A percentile compares a stretch with the other conserved stretches of the same genome.
Conservation (phyloP, 2,113 vertebrate species). For the Dromiciops gliroides region DNA sequence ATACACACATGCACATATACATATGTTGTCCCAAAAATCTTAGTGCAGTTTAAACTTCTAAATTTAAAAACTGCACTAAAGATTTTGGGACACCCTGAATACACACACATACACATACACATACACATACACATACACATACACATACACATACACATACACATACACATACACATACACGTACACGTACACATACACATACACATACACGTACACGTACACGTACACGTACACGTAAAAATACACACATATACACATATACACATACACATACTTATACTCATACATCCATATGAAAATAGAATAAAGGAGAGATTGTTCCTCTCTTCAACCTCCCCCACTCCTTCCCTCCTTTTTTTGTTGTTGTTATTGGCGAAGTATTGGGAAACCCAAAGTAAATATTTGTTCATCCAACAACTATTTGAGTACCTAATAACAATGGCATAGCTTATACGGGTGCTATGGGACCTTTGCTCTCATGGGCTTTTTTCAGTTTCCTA, state of each 20-base stretch:
- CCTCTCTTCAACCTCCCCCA: background rate
- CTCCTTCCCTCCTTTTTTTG: background rate
- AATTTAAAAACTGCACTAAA: background rate
- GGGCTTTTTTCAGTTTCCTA: background rate
- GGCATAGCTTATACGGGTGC: background rate
- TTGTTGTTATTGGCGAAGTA: conserved; percentile 1
- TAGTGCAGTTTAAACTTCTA: background rate
- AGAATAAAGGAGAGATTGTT: background rate
- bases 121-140: background rate
- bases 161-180: too few species aligned
- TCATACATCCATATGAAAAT: background rate
- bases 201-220: background rate
- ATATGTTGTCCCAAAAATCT: background rate
- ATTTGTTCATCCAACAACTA: background rate
- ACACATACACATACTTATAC: too few species aligned
- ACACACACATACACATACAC: background rate
- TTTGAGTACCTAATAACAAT: background rate
- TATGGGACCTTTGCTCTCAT: background rate
- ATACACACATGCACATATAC: background rate
- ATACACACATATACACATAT: too few species aligned
- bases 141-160: too few species aligned
- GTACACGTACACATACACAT: background rate
- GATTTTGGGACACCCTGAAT: background rate
- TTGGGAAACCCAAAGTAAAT: background rate
- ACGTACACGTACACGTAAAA: too few species aligned